Evolutionary conservation across 2,888 invertebrate genomes (phyloP).

Genomic region (Epiperipatus broadwayi): DNA sequence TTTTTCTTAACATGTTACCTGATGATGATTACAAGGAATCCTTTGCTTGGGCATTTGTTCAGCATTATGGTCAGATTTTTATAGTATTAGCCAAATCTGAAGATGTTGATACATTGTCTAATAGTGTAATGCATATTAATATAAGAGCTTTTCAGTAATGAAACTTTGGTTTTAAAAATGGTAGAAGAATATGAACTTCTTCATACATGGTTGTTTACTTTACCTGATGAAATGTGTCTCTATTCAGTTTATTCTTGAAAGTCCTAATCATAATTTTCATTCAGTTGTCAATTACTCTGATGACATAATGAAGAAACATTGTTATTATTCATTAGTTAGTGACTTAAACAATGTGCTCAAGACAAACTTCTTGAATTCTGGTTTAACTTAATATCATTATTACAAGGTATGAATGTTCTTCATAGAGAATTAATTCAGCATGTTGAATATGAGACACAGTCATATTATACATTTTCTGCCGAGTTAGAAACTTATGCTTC

Average conservation of each 20-base stretch:
- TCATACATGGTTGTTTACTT: too few relatives aligned
- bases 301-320: slow-evolving; percentile 87
- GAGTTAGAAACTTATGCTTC: slow-evolving; percentile 91
- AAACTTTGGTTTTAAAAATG: slow-evolving; percentile 71
- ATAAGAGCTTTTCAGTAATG: slow-evolving; percentile 85
- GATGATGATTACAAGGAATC: slow-evolving; percentile 88
- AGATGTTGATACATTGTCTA: slow-evolving; percentile 77
- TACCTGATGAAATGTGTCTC: too few relatives aligned
- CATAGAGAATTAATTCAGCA: slow-evolving; percentile 70
- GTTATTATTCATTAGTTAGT: slow-evolving; percentile 92
- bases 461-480: slow-evolving; percentile 92
- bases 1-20: slow-evolving; percentile 80
- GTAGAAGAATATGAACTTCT: slow-evolving; percentile 70
- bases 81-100: slow-evolving; percentile 63
- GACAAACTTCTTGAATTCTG: slow-evolving; percentile 89
- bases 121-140: slow-evolving; percentile 90
- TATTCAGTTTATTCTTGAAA: too few relatives aligned
- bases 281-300: slow-evolving; percentile 78
- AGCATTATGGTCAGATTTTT: slow-evolving; percentile 86
- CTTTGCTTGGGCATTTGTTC: slow-evolving; percentile 76
- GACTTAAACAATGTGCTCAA: slow-evolving; percentile 85
- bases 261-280: slow-evolving; percentile 44
- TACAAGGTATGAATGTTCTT: slow-evolving; percentile 98
- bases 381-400: slow-evolving; percentile 79
- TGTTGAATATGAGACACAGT: slow-evolving; percentile 88